Conservation (phyloP, 1,140 invertebrate genomes). For the Bombyx mandarina region DNA sequence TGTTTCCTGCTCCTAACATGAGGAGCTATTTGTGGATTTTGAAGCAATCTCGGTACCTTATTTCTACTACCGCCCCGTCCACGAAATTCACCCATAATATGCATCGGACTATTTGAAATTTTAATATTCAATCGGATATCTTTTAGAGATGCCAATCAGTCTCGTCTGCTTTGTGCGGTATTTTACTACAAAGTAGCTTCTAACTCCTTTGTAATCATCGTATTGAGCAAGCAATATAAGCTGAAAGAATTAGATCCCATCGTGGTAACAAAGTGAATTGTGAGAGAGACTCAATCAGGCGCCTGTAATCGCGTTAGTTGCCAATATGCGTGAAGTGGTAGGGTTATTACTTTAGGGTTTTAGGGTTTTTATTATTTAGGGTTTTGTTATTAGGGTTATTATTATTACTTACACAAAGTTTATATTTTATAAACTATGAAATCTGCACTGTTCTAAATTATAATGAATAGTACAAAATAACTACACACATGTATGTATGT, state of each 20-base stretch:
- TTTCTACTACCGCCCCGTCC: neutral
- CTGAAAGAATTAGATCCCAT: slow-evolving; percentile 1
- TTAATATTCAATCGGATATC: neutral
- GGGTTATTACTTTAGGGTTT: too few relatives aligned
- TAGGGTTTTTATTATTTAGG: too few relatives aligned
- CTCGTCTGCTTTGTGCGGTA: neutral
- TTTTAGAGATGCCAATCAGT: neutral
- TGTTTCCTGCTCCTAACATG: too few relatives aligned
- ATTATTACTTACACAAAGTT: too few relatives aligned
- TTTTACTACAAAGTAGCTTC: neutral
- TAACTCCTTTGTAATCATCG: neutral
- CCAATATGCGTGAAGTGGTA: slow-evolving; percentile 10
- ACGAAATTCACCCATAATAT: neutral
- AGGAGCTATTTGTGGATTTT: too few relatives aligned
- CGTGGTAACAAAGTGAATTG: slow-evolving; percentile 12
- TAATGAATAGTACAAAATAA: too few relatives aligned
- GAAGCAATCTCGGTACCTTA: too few relatives aligned
- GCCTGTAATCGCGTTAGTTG: slow-evolving; percentile 33
- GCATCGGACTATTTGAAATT: neutral
- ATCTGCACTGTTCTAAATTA: too few relatives aligned
- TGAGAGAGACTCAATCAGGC: slow-evolving; percentile 27
- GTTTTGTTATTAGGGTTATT: too few relatives aligned
- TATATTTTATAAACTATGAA: too few relatives aligned
- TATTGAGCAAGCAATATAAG: slow-evolving; percentile 20
- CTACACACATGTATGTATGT: too few relatives aligned